These are phyloP conservation scores for Heteromyza rotundicornis DNA, from an alignment of 2,888 invertebrate species.

Conservation along the genomic window DNA sequence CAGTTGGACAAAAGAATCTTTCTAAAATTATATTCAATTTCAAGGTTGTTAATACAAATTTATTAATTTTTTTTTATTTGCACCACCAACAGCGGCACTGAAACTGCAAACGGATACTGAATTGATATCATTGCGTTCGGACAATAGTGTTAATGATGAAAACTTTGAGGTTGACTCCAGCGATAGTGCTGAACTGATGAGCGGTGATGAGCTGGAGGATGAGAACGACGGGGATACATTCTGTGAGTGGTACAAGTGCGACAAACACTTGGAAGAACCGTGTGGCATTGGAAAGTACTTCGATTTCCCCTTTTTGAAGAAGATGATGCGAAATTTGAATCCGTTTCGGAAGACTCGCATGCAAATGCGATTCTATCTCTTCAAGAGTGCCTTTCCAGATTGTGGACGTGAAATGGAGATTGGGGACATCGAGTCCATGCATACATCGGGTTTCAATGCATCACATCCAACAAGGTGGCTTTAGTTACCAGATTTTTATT, in stretches of 20 bases:
- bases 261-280: conserved; percentile 44
- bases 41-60: no score
- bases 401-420: conserved; percentile 44
- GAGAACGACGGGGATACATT: conserved; percentile 43
- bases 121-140: no score
- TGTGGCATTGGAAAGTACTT: conserved; percentile 42
- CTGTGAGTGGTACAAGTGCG: conserved; percentile 47
- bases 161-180: no score
- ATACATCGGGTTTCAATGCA: conserved; percentile 43
- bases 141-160: no score
- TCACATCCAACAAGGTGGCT: conserved; percentile 47
- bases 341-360: conserved; percentile 39
- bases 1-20: no score
- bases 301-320: conserved; percentile 45
- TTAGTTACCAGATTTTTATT: neutral
- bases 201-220: conserved; percentile 33
- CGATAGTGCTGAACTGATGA: conserved; percentile 19
- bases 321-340: conserved; percentile 47
- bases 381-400: conserved; percentile 44
- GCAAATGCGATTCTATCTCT: conserved; percentile 51
- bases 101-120: neutral
- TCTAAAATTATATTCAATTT: no score
- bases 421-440: conserved; percentile 34
- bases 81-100: neutral
- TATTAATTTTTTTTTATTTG: neutral